Evolutionary conservation across 2,888 invertebrate genomes (phyloP), one percentile per base, ranked within the genome.

Genomic region (Acronicta alni): DNA sequence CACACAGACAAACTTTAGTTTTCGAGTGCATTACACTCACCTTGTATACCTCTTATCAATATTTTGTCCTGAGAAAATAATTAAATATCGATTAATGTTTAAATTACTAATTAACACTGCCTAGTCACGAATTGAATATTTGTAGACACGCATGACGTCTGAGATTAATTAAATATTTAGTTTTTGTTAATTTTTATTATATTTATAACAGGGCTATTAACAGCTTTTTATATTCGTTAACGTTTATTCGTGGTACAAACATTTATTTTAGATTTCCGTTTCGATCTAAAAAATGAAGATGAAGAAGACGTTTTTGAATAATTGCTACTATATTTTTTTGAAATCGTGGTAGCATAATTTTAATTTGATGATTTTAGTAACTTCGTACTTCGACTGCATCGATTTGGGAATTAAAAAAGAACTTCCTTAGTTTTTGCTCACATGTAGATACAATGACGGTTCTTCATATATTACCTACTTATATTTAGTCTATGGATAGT

Each of bases 231-330:
- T 70, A 18, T 20, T 3, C 12, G 16, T 57, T 45, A 38, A 52
- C 38, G 44, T 43, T 26, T 2, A 45, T 58, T 71, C 68, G 59
- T 71, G 57, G 53, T 56, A 17, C 7, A 37, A 60, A 52, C 47
- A 54, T 60, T 57, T 65, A 65, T 57, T 57, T 57, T 32, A 32
- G 45, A 51, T 59, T 73, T 72, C 72, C 73, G 70, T 60, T 60
- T 43, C 39, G 32, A 49, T 18, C 43, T 41, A 72, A 68, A 59
- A 60, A 52, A 64, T 44, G 6, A 43, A 45, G 43, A 64, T 49
- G n/a, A n/a, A n/a, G n/a, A n/a, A n/a, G n/a, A 43, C 44, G 44
- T 53, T 45, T 54, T 72, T 18, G 18, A 43, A 57, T 49, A 61
- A 59, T 14, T 10, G 57, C 72, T 72, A 59, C 72, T 47, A 44